Evolutionary conservation across 1,140 invertebrate genomes (phyloP).

Genomic region (Sycophila sp.): DNA sequence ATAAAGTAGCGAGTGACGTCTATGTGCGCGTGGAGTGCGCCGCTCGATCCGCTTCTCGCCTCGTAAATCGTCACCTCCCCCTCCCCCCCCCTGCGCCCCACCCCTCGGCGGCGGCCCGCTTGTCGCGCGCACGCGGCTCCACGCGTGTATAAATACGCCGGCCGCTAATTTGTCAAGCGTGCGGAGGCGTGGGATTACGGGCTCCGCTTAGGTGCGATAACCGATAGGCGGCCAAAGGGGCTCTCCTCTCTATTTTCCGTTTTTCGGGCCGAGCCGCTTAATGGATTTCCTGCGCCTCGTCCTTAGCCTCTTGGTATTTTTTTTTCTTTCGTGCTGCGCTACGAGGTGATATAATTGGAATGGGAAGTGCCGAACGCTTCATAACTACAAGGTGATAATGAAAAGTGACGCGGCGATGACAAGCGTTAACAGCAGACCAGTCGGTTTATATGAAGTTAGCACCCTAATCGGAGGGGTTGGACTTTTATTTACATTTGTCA

Average conservation of each 20-base stretch:
- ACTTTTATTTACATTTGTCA: background rate
- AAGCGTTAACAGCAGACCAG: background rate
- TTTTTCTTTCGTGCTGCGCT: background rate
- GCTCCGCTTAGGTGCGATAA: background rate
- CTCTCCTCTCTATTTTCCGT: background rate
- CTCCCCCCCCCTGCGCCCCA: background rate
- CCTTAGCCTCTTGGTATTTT: background rate
- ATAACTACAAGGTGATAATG: background rate
- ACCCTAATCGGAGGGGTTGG: background rate
- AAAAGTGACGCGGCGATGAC: background rate
- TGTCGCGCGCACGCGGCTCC: background rate
- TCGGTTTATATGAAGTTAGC: background rate
- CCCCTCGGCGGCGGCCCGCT: background rate
- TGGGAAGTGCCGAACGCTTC: background rate
- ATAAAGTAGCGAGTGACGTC: background rate
- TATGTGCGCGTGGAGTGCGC: background rate
- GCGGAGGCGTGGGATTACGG: slow-evolving; percentile 4
- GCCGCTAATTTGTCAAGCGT: slow-evolving; percentile 21
- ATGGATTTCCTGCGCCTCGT: background rate
- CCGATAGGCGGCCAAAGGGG: background rate
- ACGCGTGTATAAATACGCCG: slow-evolving; percentile 9
- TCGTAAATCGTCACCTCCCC: slow-evolving; percentile 27
- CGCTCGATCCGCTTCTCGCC: slow-evolving; percentile 15
- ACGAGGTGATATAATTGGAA: background rate
- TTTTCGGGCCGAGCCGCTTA: too few relatives aligned